Evolutionary conservation across 1,140 invertebrate species (phyloP).

Genomic region (Drosophila albomicans): DNA sequence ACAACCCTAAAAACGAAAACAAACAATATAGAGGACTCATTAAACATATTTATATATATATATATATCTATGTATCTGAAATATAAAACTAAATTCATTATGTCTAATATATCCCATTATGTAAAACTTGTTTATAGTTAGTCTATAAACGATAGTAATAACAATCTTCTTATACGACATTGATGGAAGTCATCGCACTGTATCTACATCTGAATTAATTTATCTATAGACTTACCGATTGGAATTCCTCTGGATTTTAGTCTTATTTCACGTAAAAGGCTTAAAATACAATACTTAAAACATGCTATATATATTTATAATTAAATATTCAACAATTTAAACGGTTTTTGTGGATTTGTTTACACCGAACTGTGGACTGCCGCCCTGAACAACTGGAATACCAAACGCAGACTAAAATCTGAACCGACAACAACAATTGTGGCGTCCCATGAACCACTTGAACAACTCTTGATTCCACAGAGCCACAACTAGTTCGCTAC

Average conservation of each 20-base stretch:
- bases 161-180: not conserved
- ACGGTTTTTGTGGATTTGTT: conserved; percentile 59
- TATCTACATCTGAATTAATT: not conserved
- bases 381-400: conserved; percentile 44
- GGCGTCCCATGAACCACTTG: conserved; percentile 47
- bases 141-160: conserved; percentile 8
- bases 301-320: not conserved
- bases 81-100: conserved; percentile 16
- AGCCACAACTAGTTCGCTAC: conserved; percentile 6
- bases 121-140: conserved; percentile 9
- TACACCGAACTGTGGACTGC: conserved; percentile 37
- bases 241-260: not conserved
- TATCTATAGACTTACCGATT: conserved; percentile 13
- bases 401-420: conserved; percentile 67
- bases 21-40: conserved; percentile 41
- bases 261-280: not conserved
- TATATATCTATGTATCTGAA: conserved; percentile 41
- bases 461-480: conserved; percentile 28
- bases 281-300: not conserved
- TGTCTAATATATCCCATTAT: conserved; percentile 1
- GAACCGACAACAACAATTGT: conserved; percentile 64
- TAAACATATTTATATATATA: not conserved
- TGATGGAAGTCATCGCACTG: not conserved
- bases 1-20: conserved; percentile 64
- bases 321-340: conserved; percentile 38